Conservation (phyloP, 2,797 vertebrate genomes). For the Lophotriccus pileatus region DNA sequence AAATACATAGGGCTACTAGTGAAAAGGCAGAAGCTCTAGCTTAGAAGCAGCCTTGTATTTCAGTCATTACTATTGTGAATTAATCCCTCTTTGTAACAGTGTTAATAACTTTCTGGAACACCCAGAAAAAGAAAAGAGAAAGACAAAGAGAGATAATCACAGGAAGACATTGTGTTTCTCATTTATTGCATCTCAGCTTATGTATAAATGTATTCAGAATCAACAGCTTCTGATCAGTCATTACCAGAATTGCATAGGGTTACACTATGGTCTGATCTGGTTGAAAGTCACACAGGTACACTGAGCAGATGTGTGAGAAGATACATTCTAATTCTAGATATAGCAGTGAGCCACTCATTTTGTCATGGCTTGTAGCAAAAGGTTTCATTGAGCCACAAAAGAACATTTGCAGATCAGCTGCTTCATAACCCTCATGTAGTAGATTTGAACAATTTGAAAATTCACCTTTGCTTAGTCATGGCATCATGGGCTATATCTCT, state of each 20-base stretch:
- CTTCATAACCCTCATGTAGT: neutral
- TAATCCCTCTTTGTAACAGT: neutral
- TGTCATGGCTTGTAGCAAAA: neutral
- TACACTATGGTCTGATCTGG: neutral
- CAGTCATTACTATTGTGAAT: neutral
- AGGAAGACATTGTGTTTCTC: neutral
- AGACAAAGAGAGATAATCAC: neutral
- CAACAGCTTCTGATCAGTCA: neutral
- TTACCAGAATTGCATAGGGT: neutral
- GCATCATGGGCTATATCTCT: neutral
- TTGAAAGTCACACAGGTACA: neutral
- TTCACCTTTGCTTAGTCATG: neutral
- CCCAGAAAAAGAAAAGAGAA: neutral
- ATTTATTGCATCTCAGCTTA: neutral
- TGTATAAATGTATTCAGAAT: neutral
- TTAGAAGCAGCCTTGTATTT: neutral
- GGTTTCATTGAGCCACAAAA: neutral
- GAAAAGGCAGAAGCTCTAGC: neutral
- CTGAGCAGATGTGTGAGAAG: neutral
- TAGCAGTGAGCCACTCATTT: neutral
- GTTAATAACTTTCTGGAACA: neutral
- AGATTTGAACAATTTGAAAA: neutral
- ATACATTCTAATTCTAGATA: neutral
- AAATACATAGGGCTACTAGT: neutral
- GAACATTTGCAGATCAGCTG: neutral